A percentile compares a stretch with the other conserved stretches of the same genome.
phyloP scores from a whole-genome alignment of 2,888 invertebrate genomes.

The Carterocephalus palaemon region DNA sequence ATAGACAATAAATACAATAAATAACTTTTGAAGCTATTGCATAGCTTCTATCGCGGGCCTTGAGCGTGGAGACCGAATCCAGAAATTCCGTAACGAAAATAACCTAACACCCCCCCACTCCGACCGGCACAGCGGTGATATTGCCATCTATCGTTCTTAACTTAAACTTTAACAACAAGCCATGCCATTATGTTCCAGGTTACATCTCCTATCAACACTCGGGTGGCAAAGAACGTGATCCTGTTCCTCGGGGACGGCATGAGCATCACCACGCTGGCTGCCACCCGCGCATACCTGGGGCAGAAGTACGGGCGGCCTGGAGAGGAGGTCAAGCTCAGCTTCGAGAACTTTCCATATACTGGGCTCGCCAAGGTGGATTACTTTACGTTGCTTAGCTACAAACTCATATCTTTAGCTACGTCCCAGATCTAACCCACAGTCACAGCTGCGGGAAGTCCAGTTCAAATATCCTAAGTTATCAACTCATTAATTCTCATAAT shows the following conservation, averaged over 20 bases:
- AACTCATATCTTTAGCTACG: too few relatives aligned
- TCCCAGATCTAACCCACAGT: too few relatives aligned
- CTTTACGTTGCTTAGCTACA: too few relatives aligned
- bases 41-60: too few relatives aligned
- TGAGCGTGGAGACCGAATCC: too few relatives aligned
- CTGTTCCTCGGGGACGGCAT: constrained; percentile 93
- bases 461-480: too few relatives aligned
- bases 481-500: too few relatives aligned
- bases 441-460: too few relatives aligned
- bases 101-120: too few relatives aligned
- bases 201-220: constrained; percentile 47
- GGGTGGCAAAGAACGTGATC: constrained; percentile 82
- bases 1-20: not conserved
- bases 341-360: constrained; percentile 86
- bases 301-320: constrained; percentile 79
- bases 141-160: not conserved
- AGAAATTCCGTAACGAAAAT: too few relatives aligned
- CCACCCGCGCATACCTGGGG: constrained; percentile 86
- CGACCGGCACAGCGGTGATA: too few relatives aligned
- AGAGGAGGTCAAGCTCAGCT: constrained; percentile 84
- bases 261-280: constrained; percentile 89
- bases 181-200: constrained; percentile 42
- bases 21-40: too few relatives aligned
- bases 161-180: not conserved
- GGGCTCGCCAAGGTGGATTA: constrained; percentile 84